Percentiles rank a stretch among this genome's conserved stretches.
Evolutionary conservation across 2,888 invertebrate genomes (phyloP).

Genomic region (Meandrusa payeni): DNA sequence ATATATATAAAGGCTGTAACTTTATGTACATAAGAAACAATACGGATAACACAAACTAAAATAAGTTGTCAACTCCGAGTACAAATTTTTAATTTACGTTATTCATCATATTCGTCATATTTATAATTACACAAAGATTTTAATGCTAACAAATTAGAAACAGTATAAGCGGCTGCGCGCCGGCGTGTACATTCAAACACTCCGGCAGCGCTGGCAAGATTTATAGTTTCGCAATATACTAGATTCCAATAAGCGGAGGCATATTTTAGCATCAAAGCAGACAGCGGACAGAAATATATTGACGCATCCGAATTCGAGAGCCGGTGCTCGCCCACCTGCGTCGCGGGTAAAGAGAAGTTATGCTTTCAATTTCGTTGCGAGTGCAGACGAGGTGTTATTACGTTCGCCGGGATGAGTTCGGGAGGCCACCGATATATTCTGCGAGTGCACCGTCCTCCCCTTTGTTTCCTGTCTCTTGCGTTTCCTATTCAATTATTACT

Average conservation of each 20-base stretch:
- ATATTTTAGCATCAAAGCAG: conserved; percentile 31
- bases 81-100: too few relatives aligned
- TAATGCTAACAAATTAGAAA: too few relatives aligned
- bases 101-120: too few relatives aligned
- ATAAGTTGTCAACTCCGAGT: too few relatives aligned
- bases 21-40: too few relatives aligned
- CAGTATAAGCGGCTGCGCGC: neutral
- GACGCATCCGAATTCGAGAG: conserved; percentile 34
- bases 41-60: too few relatives aligned
- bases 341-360: conserved; percentile 50
- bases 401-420: conserved; percentile 14
- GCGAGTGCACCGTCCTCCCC: conserved; percentile 5
- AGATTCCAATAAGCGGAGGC: conserved; percentile 29
- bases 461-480: conserved; percentile 14
- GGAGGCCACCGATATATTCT: conserved; percentile 6
- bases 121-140: too few relatives aligned
- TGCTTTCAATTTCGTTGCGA: conserved; percentile 52
- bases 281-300: conserved; percentile 26
- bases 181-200: conserved; percentile 3
- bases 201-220: neutral
- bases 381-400: conserved; percentile 23
- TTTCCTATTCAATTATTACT: conserved; percentile 19
- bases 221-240: conserved; percentile 25
- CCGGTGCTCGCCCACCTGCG: conserved; percentile 44
- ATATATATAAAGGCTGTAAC: too few relatives aligned